Base-by-base conservation (phyloP, 1,140 invertebrate species). In the Rhyacophila brunnea region DNA sequence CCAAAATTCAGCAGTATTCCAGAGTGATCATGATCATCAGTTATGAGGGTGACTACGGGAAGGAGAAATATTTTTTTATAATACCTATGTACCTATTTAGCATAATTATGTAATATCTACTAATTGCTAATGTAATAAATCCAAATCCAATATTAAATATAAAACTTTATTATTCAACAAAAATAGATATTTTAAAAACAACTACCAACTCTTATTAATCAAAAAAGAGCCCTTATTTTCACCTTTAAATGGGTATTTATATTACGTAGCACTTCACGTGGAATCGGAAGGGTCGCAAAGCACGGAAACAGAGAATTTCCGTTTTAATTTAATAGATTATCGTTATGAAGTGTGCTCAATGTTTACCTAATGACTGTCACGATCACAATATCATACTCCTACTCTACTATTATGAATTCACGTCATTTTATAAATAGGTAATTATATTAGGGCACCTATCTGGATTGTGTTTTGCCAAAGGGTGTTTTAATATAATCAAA, bases 271-370 rank as follows among this genome's bases (percentile, higher is more conserved):
- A 48, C 46, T 48, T 20, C 13, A 32, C 9, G 3, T 9, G 2
- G 17, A 32, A 34, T 34, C 2, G 28, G 17, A 43, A 56, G 46
- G 51, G 56, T 20, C 47, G 46, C 47, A 19, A 54, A 55, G 46
- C 56, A 59, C 45, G 56, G 47, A 28, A 28, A 28, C 23, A 28
- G 23, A 51, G 40, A 60, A 57, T 49, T 53, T 54, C 48, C 58
- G 62, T 64, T 64, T 64, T 60, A 64, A 60, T 60, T 64, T 64
- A 60, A 60, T 60, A 64, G 58, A 65, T 58, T 61, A 62, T 64
- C 58, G 44, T 64, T 64, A 64, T 61, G 62, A 61, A 64, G 62
- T 61, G 58, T 55, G 62, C 50, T 58, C 54, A 54, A 57, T 64
- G 62, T 64, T 64, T 64, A 50, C 58, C 54, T 62, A 62, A 62